Evolutionary conservation across 2,797 vertebrate species (phyloP).

Genomic region (Lacerta viridis): DNA sequence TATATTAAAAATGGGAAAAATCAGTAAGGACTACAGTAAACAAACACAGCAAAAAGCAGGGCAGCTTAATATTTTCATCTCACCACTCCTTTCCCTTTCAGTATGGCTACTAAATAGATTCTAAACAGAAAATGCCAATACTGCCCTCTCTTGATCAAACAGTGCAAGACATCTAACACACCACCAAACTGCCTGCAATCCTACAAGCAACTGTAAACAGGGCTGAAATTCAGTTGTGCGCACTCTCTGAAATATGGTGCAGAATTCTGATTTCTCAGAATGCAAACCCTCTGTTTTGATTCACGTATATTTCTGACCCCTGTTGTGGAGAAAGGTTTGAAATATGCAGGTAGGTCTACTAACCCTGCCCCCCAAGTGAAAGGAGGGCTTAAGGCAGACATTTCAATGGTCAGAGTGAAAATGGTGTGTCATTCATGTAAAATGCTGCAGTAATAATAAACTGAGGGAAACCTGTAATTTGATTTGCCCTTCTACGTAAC

Average conservation of each 20-base stretch:
- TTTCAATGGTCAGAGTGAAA: no score
- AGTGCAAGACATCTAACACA: neutral
- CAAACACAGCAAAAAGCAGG: neutral
- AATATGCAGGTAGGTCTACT: no score
- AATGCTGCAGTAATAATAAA: no score
- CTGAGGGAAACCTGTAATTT: no score
- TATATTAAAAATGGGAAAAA: neutral
- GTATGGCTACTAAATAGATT: no score
- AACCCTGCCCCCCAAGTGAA: no score
- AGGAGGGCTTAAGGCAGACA: no score
- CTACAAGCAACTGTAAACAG: neutral
- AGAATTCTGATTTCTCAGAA: neutral
- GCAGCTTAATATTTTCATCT: no score
- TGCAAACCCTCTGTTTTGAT: neutral
- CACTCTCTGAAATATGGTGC: neutral
- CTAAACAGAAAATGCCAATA: neutral
- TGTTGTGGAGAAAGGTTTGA: no score
- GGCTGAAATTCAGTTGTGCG: no score
- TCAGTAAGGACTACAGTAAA: neutral
- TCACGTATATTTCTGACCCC: neutral
- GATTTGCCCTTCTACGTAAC: no score
- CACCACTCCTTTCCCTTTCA: neutral
- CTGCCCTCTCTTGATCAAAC: slow-evolving; percentile 7
- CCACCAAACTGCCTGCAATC: neutral
- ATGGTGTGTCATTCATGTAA: no score